Percentiles rank a stretch among this genome's conserved stretches.
These are phyloP conservation scores for Hydropsyche betteni DNA, from an alignment of 2,888 invertebrate species.

Conservation along the genomic window DNA sequence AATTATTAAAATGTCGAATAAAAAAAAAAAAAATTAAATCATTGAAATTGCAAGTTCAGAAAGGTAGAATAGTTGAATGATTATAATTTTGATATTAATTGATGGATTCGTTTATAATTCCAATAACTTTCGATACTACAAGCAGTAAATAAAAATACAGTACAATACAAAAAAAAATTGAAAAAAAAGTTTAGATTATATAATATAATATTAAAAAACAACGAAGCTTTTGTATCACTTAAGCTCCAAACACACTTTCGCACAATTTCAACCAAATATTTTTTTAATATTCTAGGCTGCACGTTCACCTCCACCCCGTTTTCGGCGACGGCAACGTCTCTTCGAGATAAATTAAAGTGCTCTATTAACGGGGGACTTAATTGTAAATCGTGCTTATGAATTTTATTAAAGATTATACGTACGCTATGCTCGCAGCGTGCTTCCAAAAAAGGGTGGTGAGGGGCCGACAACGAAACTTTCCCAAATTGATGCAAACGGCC, in stretches of 20 bases:
- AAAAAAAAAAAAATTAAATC: too few relatives aligned
- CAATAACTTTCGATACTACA: too few relatives aligned
- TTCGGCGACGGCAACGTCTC: not conserved
- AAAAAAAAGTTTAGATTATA: too few relatives aligned
- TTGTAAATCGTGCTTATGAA: slow-evolving; percentile 27
- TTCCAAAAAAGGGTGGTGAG: not conserved
- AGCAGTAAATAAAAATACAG: too few relatives aligned
- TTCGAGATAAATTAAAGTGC: slow-evolving; percentile 23
- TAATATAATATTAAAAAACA: not conserved
- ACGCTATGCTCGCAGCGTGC: not conserved
- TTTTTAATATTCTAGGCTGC: slow-evolving; percentile 6
- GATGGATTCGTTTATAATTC: too few relatives aligned
- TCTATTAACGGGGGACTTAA: slow-evolving; percentile 22
- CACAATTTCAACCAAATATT: not conserved
- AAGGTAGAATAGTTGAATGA: too few relatives aligned
- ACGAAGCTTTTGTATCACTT: not conserved
- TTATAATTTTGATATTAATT: too few relatives aligned
- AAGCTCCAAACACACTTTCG: not conserved
- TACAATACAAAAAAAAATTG: too few relatives aligned
- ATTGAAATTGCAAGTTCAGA: too few relatives aligned
- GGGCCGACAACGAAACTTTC: not conserved
- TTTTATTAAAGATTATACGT: slow-evolving; percentile 19
- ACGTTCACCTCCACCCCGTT: not conserved
- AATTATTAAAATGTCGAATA: too few relatives aligned
- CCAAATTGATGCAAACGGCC: slow-evolving; percentile 9